Conservation (phyloP, 2,888 invertebrate genomes). For the Hirtodrosophila confusa region DNA sequence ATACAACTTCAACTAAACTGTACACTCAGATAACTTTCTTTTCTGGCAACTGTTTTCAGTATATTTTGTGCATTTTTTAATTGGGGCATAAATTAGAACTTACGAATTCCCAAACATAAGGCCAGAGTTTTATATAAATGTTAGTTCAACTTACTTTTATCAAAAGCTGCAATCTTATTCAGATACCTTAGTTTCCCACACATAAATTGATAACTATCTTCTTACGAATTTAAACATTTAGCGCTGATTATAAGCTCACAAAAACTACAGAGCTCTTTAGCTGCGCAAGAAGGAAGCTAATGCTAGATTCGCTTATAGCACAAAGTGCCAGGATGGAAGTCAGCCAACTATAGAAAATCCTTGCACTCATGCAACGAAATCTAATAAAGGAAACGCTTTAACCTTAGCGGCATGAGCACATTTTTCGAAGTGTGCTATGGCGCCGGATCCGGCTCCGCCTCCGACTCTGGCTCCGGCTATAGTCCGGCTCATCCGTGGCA, state of each 20-base stretch:
- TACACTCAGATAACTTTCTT: too few species aligned
- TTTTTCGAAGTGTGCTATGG: slow-evolving; percentile 17
- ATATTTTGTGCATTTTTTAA: too few species aligned
- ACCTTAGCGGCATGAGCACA: slow-evolving; percentile 19
- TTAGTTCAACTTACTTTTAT: background rate
- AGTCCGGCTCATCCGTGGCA: slow-evolving; percentile 22
- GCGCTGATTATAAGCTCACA: background rate
- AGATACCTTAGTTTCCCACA: background rate
- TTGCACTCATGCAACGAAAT: slow-evolving; percentile 23
- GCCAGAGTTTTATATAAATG: background rate
- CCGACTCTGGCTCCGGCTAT: too few species aligned
- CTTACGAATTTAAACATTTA: background rate
- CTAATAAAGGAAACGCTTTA: slow-evolving; percentile 34
- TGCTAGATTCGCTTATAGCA: slow-evolving; percentile 25
- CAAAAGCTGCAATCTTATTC: background rate
- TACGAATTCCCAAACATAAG: too few species aligned
- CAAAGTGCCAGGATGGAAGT: background rate
- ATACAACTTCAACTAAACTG: too few species aligned
- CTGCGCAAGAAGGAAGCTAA: slow-evolving; percentile 6
- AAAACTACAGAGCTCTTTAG: slow-evolving; percentile 1
- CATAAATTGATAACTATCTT: background rate
- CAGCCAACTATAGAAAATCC: slow-evolving; percentile 1
- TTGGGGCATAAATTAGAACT: too few species aligned
- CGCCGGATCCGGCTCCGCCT: background rate
- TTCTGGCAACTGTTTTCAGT: too few species aligned